phyloP scores from a whole-genome alignment of 2,113 vertebrate genomes.

The Haemorhous mexicanus region DNA sequence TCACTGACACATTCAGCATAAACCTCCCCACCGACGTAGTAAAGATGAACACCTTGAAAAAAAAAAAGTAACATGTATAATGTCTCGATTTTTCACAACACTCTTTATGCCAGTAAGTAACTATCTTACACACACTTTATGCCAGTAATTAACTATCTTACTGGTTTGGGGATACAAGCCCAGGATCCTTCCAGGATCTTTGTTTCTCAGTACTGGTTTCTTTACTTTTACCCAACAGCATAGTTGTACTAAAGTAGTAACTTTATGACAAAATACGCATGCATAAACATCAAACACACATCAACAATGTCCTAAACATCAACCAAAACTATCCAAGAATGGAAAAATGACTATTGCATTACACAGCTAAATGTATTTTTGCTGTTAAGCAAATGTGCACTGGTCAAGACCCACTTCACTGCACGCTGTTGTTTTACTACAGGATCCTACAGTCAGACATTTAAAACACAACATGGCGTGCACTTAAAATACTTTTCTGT shows the following conservation, averaged over 20 bases:
- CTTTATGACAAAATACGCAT: not conserved
- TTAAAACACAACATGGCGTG: not conserved
- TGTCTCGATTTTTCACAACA: not conserved
- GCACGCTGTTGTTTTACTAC: not conserved
- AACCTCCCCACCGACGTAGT: constrained; percentile 94
- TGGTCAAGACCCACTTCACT: not conserved
- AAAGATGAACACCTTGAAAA: constrained; percentile 87
- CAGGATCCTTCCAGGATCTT: not conserved
- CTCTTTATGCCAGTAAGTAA: not conserved
- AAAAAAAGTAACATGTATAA: not conserved
- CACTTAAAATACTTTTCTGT: not conserved
- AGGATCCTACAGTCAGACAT: not conserved
- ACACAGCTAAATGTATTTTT: not conserved
- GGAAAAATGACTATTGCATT: not conserved
- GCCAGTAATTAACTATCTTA: not conserved
- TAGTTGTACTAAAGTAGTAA: not conserved
- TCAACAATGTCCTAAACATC: not conserved
- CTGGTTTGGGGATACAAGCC: not conserved
- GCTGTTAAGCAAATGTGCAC: rapidly evolving
- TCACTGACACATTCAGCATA: constrained; percentile 96
- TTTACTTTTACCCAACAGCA: not conserved
- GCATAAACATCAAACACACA: not conserved
- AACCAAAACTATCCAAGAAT: not conserved
- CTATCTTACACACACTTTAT: not conserved
- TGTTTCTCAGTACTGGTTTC: not conserved